Percentiles rank a stretch among this genome's conserved stretches.
Conservation (phyloP, 53 echinoderm and acorn worm species). For the Crossaster papposus region DNA sequence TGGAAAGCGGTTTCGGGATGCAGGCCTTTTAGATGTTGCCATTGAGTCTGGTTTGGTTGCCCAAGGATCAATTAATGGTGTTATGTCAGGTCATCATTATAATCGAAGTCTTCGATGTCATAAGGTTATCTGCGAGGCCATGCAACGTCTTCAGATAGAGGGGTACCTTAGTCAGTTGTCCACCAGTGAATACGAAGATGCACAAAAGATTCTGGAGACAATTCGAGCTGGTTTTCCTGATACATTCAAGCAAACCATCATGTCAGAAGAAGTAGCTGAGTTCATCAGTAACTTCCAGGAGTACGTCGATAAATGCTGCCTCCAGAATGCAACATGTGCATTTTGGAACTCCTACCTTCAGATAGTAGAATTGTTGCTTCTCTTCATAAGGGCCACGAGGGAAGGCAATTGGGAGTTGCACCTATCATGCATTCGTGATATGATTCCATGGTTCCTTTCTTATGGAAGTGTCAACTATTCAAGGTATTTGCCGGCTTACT, state of each 20-base stretch:
- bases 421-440: slow-evolving; percentile 8
- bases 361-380: slow-evolving; percentile 38
- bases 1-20: slow-evolving; percentile 65
- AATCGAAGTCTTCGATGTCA: slow-evolving; percentile 47
- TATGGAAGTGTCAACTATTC: too few species aligned
- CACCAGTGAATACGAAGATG: too few species aligned
- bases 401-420: slow-evolving; percentile 43
- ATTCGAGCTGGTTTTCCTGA: slow-evolving; percentile 24
- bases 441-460: too few species aligned
- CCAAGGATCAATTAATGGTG: slow-evolving; percentile 59
- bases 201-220: slow-evolving; percentile 7
- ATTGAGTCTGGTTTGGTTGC: too few species aligned
- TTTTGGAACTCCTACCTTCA: slow-evolving; percentile 44
- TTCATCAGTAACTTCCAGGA: slow-evolving; percentile 13
- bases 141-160: slow-evolving; percentile 35
- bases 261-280: slow-evolving; percentile 2
- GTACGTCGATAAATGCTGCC: slow-evolving; percentile 16
- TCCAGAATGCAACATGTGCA: too few species aligned
- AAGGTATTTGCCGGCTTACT: too few species aligned
- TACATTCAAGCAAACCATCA: background rate
- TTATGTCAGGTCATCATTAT: slow-evolving; percentile 59
- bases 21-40: slow-evolving; percentile 65
- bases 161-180: too few species aligned
- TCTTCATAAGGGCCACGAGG: slow-evolving; percentile 38
- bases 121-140: slow-evolving; percentile 48